A percentile compares a stretch with the other conserved stretches of the same genome.
These are phyloP conservation scores for Lasioglossum oenotherae DNA, from an alignment of 2,888 invertebrate genomes.

Conservation along the genomic window DNA sequence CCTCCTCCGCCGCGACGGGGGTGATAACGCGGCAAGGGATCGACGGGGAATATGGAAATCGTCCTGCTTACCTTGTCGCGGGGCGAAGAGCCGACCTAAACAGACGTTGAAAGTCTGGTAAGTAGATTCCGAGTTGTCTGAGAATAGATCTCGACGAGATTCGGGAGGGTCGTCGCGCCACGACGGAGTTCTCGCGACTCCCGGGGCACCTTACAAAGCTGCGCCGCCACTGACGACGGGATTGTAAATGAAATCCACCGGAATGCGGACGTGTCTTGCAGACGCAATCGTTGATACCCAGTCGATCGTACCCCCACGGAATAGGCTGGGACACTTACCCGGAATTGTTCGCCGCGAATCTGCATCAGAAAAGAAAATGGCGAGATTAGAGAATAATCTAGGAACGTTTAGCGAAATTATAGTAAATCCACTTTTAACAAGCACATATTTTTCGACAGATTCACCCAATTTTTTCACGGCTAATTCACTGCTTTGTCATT, in stretches of 20 bases:
- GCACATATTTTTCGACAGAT: too few species aligned
- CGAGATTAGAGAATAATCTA: too few species aligned
- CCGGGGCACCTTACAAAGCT: slow-evolving; percentile 14
- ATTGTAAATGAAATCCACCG: slow-evolving; percentile 71
- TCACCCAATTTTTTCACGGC: too few species aligned
- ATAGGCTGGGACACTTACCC: slow-evolving; percentile 26
- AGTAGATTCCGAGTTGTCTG: slow-evolving; percentile 62
- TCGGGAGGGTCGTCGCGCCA: slow-evolving; percentile 46
- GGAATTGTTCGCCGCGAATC: slow-evolving; percentile 54
- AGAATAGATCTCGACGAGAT: slow-evolving; percentile 66
- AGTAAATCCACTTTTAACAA: too few species aligned
- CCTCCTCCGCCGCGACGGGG: not conserved
- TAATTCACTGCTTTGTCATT: too few species aligned
- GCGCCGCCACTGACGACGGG: slow-evolving; percentile 12
- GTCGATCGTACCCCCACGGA: slow-evolving; percentile 49
- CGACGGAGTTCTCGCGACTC: slow-evolving; percentile 30
- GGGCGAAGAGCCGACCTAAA: slow-evolving; percentile 61
- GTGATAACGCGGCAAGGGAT: slow-evolving; percentile 61
- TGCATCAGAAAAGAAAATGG: slow-evolving; percentile 54
- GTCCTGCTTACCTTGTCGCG: slow-evolving; percentile 47
- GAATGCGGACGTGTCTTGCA: slow-evolving; percentile 52
- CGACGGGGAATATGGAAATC: slow-evolving; percentile 73
- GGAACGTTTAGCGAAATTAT: too few species aligned
- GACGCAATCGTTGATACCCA: slow-evolving; percentile 53
- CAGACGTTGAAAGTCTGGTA: slow-evolving; percentile 66